Evolutionary conservation across 2,113 vertebrate genomes (phyloP).

Genomic region (Dissostichus mawsoni): DNA sequence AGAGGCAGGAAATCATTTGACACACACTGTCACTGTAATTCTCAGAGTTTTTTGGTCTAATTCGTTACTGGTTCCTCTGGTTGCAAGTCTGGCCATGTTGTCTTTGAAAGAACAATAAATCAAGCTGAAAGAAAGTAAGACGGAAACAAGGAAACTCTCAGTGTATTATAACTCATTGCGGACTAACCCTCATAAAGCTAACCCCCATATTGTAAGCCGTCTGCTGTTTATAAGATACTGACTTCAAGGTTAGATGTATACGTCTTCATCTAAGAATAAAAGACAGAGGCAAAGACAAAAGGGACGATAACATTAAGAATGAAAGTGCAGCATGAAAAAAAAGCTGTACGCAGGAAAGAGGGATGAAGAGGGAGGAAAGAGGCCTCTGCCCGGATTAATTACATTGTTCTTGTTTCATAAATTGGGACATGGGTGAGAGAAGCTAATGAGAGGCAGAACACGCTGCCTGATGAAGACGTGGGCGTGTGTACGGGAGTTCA

Average conservation of each 20-base stretch:
- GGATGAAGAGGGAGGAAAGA: slow-evolving; percentile 17
- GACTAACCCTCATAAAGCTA: slow-evolving; percentile 16
- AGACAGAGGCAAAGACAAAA: neutral
- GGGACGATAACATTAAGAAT: slow-evolving; percentile 5
- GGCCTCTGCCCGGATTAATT: slow-evolving; percentile 47
- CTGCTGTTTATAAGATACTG: slow-evolving; percentile 8
- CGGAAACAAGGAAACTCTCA: neutral
- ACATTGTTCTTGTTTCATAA: slow-evolving; percentile 60
- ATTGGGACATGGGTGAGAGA: slow-evolving; percentile 65
- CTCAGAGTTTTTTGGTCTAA: slow-evolving; percentile 20
- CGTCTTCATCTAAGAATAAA: slow-evolving; percentile 9
- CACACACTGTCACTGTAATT: slow-evolving; percentile 54
- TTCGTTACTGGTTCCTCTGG: neutral
- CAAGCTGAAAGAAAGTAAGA: slow-evolving; percentile 10
- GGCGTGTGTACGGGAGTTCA: slow-evolving; percentile 14
- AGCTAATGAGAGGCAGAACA: slow-evolving; percentile 55
- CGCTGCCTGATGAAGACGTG: slow-evolving; percentile 28
- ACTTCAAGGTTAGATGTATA: slow-evolving; percentile 45
- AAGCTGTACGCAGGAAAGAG: neutral
- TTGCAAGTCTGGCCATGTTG: slow-evolving; percentile 6
- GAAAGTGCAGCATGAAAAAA: slow-evolving; percentile 4
- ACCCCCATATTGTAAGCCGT: slow-evolving; percentile 30
- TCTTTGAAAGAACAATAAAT: neutral
- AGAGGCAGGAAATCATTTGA: slow-evolving; percentile 60
- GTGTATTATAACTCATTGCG: slow-evolving; percentile 1